Base-by-base conservation (phyloP, 2,888 invertebrate species). In the Melanophora roralis region DNA sequence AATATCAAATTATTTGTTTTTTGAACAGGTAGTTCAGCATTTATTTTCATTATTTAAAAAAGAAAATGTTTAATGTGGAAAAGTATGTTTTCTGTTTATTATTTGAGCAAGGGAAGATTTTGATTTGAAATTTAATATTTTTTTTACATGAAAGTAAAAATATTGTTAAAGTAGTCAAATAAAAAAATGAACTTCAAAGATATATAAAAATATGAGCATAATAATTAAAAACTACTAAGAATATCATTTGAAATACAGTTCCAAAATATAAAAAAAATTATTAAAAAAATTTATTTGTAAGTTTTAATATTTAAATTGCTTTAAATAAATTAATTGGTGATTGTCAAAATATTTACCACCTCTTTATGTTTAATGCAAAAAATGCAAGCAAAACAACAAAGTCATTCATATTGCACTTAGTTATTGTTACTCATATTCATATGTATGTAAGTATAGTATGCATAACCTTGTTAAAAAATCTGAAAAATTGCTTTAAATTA, bases 261-360 rank as follows among this genome's bases (percentile, higher is more conserved):
- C n/a, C n/a, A n/a, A n/a, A n/a, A n/a, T n/a, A n/a, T n/a, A n/a
- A n/a, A n/a, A n/a, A n/a, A n/a, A n/a, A n/a, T n/a, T n/a, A n/a
- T n/a, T n/a, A n/a, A n/a, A n/a, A n/a, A n/a, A n/a, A n/a, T n/a
- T n/a, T n/a, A n/a, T n/a, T n/a, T n/a, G n/a, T 21, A 65, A 59
- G 38, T 65, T 23, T 49, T 32, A 59, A 67, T 67, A 47, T 5
- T 1, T 57, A 57, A 38, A 34, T 69, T 69, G 8, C 40, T 6
- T 40, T 21, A 47, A 69, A n/a, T n/a, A n/a, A n/a, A 57, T 64
- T 64, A 64, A 40, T 64, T 32, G 53, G 65, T 45, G 67, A 68
- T 62, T 76, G 80, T 80, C 80, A 80, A 72, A 80, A 80, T 80
- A 80, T 80, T 80, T 80, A 80, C 80, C 79, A 79, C 62, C 68